Evolutionary conservation across 2,888 invertebrate species (phyloP), one percentile per base, ranked within the genome.

Genomic region (Eucera pruinosa): DNA sequence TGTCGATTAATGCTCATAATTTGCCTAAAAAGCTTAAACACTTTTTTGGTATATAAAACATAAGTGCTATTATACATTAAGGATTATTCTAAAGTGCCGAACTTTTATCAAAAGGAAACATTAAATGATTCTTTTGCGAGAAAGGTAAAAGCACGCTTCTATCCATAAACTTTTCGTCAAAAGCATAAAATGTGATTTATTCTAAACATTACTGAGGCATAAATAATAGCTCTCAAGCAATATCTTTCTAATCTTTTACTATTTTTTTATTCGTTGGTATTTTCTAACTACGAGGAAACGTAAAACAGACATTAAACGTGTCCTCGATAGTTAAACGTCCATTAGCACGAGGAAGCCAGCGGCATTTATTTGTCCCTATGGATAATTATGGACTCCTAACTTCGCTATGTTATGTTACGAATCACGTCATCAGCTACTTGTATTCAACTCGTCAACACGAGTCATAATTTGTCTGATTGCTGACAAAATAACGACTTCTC

Each of bases 381-480:
- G 23, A 55, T 57, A 64, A 74, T 73, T 55, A 58, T 62, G 52
- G 62, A 33, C 39, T 39, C 48, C 60, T 60, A 41, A 43, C 20
- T 33, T 41, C 55, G 27, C 61, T 58, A 62, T 60, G 57, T 45
- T n/a, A 62, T 27, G 41, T 41, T 57, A 65, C 47, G 64, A 68
- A 73, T 64, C 73, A 30, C 60, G 43, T 41, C 47, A 52, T 50
- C 57, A 43, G 30, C 47, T 70, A 39, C 64, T 41, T 41, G 54
- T 60, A 45, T 52, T 52, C 20, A 30, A 66, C 23, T 50, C 95
- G 95, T 93, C 36, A 43, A 60, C 58, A 45, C 0, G 57, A 43
- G 25, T 25, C 47, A 47, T 60, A 65, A 75, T 70, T 60, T 70
- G 20, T 65, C 39, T 45, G 39, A 60, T 68, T 60, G 60, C 58